phyloP scores from a whole-genome alignment of 2,113 vertebrate species.

The Ceyx melanurus region DNA sequence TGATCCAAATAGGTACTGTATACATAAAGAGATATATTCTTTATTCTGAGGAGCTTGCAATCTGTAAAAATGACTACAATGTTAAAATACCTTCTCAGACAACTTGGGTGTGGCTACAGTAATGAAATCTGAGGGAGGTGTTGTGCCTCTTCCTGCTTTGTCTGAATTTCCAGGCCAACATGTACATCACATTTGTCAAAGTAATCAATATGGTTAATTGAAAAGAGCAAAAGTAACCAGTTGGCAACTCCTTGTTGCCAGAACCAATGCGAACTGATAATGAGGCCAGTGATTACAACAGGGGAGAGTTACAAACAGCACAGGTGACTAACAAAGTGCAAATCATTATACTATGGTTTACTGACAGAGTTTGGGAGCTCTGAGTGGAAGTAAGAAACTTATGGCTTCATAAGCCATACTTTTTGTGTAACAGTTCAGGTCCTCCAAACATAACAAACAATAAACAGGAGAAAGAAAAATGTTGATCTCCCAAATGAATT shows the following conservation, averaged over 20 bases:
- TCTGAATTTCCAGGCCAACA: neutral
- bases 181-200: slow-evolving; percentile 11
- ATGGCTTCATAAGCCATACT: neutral
- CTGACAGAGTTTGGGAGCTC: neutral
- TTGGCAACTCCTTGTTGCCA: slow-evolving; percentile 23
- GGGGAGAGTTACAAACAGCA: neutral
- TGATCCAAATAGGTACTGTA: neutral
- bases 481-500: neutral
- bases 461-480: neutral
- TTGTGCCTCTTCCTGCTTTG: neutral
- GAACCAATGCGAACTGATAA: slow-evolving; percentile 20
- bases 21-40: neutral
- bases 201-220: slow-evolving; percentile 54
- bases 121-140: neutral
- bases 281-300: neutral
- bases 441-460: neutral
- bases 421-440: neutral
- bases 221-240: slow-evolving; percentile 39
- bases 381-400: neutral
- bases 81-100: neutral
- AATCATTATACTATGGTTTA: neutral
- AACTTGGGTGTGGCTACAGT: neutral
- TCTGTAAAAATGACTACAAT: neutral
- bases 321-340: neutral
- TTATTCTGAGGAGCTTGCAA: neutral